Evolutionary conservation across 2,113 vertebrate genomes (phyloP).

Genomic region (Rissa tridactyla): DNA sequence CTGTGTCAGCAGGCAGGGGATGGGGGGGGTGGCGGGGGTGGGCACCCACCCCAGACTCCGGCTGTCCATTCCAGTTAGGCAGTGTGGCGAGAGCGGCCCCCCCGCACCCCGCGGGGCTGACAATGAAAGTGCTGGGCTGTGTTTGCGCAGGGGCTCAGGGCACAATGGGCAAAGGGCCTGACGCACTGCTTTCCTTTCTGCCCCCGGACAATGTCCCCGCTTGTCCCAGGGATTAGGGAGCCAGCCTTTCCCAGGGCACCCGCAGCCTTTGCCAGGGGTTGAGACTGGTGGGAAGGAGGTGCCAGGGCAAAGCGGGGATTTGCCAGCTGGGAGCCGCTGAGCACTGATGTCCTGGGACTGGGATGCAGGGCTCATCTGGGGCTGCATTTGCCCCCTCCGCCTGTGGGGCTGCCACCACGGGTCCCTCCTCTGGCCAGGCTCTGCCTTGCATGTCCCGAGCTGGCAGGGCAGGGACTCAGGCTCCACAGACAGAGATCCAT

Average conservation of each 20-base stretch:
- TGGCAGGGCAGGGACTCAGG: background rate
- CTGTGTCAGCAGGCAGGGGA: conserved; percentile 62
- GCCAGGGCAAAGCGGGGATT: background rate
- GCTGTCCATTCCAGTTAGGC: conserved; percentile 62
- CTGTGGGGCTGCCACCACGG: background rate
- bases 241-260: conserved; percentile 55
- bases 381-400: background rate
- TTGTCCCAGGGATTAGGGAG: conserved; percentile 61
- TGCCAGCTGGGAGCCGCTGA: background rate
- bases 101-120: background rate
- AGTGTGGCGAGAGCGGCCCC: conserved; percentile 43
- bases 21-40: background rate
- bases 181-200: conserved; percentile 69
- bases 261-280: conserved; percentile 10
- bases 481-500: fast-evolving
- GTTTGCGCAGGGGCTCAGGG: conserved; percentile 38
- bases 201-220: conserved; percentile 9
- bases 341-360: background rate
- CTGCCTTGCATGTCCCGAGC: background rate
- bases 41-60: background rate
- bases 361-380: background rate
- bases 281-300: conserved; percentile 1
- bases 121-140: conserved; percentile 70
- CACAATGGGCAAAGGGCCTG: conserved; percentile 61
- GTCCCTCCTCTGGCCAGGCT: background rate